Evolutionary conservation across 2,113 vertebrate genomes (phyloP).

Genomic region (Ramphastos sulfuratus): DNA sequence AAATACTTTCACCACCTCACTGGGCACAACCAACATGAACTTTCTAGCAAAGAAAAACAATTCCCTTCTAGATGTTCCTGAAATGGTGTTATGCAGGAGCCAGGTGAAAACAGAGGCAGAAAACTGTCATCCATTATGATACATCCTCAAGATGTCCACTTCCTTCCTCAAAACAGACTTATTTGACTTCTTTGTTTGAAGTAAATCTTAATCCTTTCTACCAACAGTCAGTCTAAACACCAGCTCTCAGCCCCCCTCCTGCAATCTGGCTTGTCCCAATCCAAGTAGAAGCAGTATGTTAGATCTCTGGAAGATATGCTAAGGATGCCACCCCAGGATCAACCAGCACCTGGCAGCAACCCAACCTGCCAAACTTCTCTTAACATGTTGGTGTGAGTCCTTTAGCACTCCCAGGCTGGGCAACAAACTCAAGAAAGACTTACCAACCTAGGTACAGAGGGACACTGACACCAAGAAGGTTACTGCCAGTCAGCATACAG

Average conservation of each 20-base stretch:
- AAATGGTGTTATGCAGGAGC: neutral
- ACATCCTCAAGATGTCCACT: fast-evolving
- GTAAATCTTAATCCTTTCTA: neutral
- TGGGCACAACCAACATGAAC: neutral
- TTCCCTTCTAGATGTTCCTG: neutral
- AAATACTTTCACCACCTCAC: neutral
- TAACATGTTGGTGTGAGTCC: neutral
- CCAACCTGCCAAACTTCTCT: neutral
- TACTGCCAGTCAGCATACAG: neutral
- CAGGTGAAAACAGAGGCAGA: neutral
- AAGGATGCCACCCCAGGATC: neutral
- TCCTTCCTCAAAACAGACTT: neutral
- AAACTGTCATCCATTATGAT: neutral
- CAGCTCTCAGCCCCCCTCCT: neutral
- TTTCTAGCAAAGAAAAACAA: neutral
- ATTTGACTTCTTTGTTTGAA: neutral
- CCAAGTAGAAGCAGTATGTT: fast-evolving
- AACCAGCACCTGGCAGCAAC: neutral
- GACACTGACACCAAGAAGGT: neutral
- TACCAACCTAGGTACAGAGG: neutral
- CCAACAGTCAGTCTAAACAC: neutral
- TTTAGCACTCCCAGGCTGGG: neutral
- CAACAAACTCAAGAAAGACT: neutral
- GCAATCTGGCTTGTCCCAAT: neutral
- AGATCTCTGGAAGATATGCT: neutral